Evolutionary conservation across 2,888 invertebrate genomes (phyloP), one percentile per base, ranked within the genome.

Genomic region (Drosophila leonis): DNA sequence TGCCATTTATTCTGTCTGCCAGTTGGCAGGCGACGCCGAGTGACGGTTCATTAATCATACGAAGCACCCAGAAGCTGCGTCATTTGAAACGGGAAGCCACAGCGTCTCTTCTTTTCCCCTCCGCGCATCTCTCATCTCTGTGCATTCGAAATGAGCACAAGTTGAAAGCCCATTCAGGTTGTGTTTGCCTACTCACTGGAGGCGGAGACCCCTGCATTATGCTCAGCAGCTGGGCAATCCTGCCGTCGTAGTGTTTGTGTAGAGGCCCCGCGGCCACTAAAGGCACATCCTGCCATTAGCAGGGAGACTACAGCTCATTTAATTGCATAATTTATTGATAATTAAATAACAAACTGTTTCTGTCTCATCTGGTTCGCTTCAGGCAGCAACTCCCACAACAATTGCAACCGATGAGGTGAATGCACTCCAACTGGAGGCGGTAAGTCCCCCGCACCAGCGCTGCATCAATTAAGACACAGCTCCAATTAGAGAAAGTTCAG

Each of bases 311-410:
- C 52, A 67, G 42, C 65, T 55, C 73, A 65, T 83, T 78, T 76
- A 86, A 88, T 81, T 83, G 87, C 79, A 86, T 86, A 88, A 88
- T 86, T 88, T 81, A 84, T 87, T 88, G 87, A 84, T 83, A 84
- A 84, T 86, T 86, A 83, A 88, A 86, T 70, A 29, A 31, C 44
- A 75, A 79, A 75, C 55, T 66, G 44, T 51, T 44, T 35, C 52
- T 57, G 62, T 67, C 41, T 51, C 52, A 31, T 59, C 37, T 64
- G 35, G 27, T 42, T 42, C 56, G 9, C 33, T 77, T 51, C 65
- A 62, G 70, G 63, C 78, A 31, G 57, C 57, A 49, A 61, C 68
- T 83, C 76, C 72, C 72, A 70, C 80, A 83, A 76, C 74, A 84
- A 80, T 82, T 84, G 73, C 44, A 46, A 64, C 71, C 52, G 70